Evolutionary conservation across 2,888 invertebrate species (phyloP).

Genomic region (Myathropa florea): DNA sequence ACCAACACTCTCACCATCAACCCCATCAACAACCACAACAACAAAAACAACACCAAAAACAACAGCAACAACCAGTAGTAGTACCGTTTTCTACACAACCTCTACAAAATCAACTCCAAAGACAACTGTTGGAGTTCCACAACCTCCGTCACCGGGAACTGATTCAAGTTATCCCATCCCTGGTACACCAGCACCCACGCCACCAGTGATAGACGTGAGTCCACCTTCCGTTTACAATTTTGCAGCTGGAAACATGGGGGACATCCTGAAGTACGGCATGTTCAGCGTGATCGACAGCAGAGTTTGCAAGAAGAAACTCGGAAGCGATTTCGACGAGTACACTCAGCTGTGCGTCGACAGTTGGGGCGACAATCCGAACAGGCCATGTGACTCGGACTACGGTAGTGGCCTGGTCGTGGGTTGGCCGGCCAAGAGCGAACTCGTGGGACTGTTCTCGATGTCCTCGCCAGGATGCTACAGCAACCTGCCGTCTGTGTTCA

Average conservation of each 20-base stretch:
- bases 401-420: slow-evolving; percentile 48
- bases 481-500: slow-evolving; percentile 30
- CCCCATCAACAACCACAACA: background rate
- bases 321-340: slow-evolving; percentile 42
- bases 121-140: background rate
- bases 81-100: background rate
- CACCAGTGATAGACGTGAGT: background rate
- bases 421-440: slow-evolving; percentile 45
- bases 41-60: background rate
- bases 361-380: slow-evolving; percentile 35
- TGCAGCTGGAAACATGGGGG: background rate
- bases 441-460: slow-evolving; percentile 50
- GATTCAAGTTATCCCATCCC: background rate
- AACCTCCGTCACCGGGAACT: background rate
- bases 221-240: background rate
- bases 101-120: too few relatives aligned
- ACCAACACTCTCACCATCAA: too few relatives aligned
- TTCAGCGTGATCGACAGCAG: slow-evolving; percentile 15
- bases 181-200: background rate
- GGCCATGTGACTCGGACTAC: slow-evolving; percentile 46
- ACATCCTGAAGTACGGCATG: slow-evolving; percentile 33
- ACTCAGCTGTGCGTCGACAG: slow-evolving; percentile 38
- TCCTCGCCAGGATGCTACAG: slow-evolving; percentile 19
- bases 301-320: slow-evolving; percentile 25
- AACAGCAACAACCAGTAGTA: background rate